These are phyloP conservation scores for Solea senegalensis DNA, from an alignment of 2,113 vertebrate genomes.

Conservation along the genomic window DNA sequence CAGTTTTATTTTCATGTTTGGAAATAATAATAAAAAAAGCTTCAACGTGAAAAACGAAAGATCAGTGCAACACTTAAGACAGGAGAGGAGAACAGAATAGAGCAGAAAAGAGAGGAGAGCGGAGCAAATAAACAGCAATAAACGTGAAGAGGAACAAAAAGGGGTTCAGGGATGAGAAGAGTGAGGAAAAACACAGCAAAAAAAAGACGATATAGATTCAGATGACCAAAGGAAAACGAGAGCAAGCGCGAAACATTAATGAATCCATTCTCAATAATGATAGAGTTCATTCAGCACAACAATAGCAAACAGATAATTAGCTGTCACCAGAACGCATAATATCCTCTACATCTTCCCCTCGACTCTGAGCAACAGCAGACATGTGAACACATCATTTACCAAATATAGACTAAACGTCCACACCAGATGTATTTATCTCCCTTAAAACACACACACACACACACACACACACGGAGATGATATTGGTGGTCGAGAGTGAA, in stretches of 20 bases:
- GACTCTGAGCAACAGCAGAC: conserved; percentile 7
- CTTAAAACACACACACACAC: conserved; percentile 26
- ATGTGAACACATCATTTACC: conserved; percentile 31
- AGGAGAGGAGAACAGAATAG: neutral
- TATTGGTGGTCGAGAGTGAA: neutral
- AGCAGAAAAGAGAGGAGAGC: neutral
- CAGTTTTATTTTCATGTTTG: neutral
- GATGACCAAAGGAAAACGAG: neutral
- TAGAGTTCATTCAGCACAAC: conserved; percentile 40
- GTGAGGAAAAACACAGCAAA: neutral
- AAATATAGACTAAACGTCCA: conserved; percentile 46
- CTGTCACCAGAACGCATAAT: conserved; percentile 36
- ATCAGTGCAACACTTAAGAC: neutral
- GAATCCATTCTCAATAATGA: conserved; percentile 18
- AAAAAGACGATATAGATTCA: too few species aligned
- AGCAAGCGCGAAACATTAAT: conserved; percentile 4
- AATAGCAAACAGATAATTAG: conserved; percentile 54
- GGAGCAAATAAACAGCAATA: neutral
- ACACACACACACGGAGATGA: conserved; percentile 15
- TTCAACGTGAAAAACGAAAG: neutral
- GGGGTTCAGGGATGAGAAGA: neutral
- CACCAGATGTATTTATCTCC: conserved; percentile 33
- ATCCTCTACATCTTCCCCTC: conserved; percentile 18
- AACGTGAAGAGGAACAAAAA: neutral
- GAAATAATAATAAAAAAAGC: neutral